Percentiles rank a stretch among this genome's conserved stretches.
These are phyloP conservation scores for Hippasteria phrygiana DNA, from an alignment of 53 echinoderm and acorn worm genomes.

Conservation along the genomic window DNA sequence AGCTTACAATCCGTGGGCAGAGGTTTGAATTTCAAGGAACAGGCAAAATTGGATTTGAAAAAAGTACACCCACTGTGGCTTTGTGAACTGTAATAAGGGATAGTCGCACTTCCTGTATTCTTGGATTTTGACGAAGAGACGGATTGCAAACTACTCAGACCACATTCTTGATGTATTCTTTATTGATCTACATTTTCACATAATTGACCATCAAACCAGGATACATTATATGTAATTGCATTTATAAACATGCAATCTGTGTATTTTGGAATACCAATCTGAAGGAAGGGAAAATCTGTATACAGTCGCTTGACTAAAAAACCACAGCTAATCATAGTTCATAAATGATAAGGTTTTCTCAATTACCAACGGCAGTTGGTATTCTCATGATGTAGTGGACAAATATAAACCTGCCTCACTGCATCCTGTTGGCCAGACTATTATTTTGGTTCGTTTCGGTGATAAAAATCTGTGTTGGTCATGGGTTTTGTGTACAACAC, in stretches of 20 bases:
- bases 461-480: not conserved
- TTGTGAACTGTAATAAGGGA: not conserved
- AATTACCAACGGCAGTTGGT: not conserved
- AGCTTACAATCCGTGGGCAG: constrained; percentile 15
- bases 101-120: constrained; percentile 48
- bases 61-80: constrained; percentile 48
- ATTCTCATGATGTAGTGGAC: not conserved
- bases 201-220: constrained; percentile 12
- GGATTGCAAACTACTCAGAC: not conserved
- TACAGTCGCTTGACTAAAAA: not conserved
- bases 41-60: not conserved
- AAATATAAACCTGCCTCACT: not conserved
- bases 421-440: not conserved
- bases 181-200: not conserved
- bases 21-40: constrained; percentile 46
- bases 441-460: too few relatives aligned
- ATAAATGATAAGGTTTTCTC: not conserved
- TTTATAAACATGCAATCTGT: too few relatives aligned
- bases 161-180: not conserved
- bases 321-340: not conserved
- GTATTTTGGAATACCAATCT: too few relatives aligned
- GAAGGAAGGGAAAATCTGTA: too few relatives aligned
- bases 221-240: too few relatives aligned
- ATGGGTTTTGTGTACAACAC: not conserved
- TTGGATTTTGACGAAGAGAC: not conserved